Evolutionary conservation across 2,113 vertebrate species (phyloP), one percentile per base, ranked within the genome.

Genomic region (Uropsilus gracilis): DNA sequence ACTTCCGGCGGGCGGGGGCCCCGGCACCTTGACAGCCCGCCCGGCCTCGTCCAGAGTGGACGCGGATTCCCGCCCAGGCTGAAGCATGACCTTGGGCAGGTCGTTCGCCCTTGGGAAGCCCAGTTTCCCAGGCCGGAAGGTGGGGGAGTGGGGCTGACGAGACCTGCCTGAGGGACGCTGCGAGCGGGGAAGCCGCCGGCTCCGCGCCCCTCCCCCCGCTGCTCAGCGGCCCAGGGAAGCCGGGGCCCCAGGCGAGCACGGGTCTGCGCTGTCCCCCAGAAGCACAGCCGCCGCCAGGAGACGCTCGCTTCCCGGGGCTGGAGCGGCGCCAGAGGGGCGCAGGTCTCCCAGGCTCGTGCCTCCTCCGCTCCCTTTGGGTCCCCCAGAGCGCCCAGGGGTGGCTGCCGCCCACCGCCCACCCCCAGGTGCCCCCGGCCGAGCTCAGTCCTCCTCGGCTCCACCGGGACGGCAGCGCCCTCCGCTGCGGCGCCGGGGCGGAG

Each of bases 71-170:
- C 30, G 66, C 24, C 69, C n/a, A n/a, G n/a, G n/a, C n/a, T n/a
- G n/a, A n/a, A 53, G 48, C 14, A 1, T 39, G 87, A 86, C 84
- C 69, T 80, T 63, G 48, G 87, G 39, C 84, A 75, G 37, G 64
- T 44, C 59, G 72, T 90, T 96, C 20, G 17, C 77, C 50, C 55
- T 66, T 18, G 22, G 37, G 44, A 86, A n/a, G 6, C 53, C 53
- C 69, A n/a, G 34, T 89, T 76, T 80, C 24, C 39, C 50, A 91
- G 57, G 82, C 69, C 90, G 64, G 69, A 71, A 89, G 71, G 46
- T 73, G 69, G 90, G 76, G n/a, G 72, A 90, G 50, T 26, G 22
- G 2, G 44, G 44, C 50, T 34, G 78, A n/a, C 8, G 16, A 32
- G 64, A 37, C 44, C 24, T 64, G 55, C 69, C 80, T 18, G 13